Evolutionary conservation across 2,113 vertebrate genomes (phyloP).

Genomic region (Puffinus mauretanicus): DNA sequence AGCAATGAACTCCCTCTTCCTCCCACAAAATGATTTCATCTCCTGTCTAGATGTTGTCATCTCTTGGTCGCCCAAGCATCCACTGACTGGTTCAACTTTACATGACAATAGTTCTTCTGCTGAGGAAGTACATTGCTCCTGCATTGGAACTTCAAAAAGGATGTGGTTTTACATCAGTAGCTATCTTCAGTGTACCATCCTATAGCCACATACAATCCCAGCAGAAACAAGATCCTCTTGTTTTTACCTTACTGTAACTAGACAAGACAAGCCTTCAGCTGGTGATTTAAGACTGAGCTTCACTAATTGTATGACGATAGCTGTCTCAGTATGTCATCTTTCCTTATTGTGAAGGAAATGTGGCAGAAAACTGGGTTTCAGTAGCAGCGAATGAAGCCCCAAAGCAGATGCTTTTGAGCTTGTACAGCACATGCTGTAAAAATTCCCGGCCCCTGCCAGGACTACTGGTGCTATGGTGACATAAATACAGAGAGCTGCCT

Average conservation of each 20-base stretch:
- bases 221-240: background rate
- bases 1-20: background rate
- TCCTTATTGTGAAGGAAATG: background rate
- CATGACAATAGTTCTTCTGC: background rate
- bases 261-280: background rate
- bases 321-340: background rate
- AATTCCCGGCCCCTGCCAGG: background rate
- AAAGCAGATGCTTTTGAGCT: background rate
- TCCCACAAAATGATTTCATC: background rate
- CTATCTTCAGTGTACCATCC: background rate
- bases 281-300: background rate
- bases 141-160: background rate
- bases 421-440: background rate
- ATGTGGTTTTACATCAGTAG: background rate
- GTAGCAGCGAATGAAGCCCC: background rate
- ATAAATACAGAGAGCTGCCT: constrained; percentile 30
- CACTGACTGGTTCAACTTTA: background rate
- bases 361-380: background rate
- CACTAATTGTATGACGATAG: background rate
- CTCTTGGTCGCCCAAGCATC: background rate
- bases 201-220: background rate
- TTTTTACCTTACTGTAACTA: background rate
- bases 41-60: background rate
- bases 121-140: background rate
- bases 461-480: constrained; percentile 21